Evolutionary conservation across 2,888 invertebrate species (phyloP), one percentile per base, ranked within the genome.

Genomic region (Pyralis farinalis): DNA sequence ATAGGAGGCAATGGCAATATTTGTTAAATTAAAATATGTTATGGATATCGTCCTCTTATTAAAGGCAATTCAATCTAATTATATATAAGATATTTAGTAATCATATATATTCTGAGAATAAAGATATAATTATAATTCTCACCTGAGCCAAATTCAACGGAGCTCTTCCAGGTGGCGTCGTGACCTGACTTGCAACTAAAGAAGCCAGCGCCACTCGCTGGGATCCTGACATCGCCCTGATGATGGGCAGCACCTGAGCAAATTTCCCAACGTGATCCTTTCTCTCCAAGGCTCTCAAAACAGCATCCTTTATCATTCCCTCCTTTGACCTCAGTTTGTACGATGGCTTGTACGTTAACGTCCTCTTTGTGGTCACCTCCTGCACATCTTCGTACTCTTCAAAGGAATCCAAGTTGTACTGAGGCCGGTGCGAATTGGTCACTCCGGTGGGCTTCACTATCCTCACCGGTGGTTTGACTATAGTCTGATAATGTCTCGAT

Each of bases 131-230:
- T n/a, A 16, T 2, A 16, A 16, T 30, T 22, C 25, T 47, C 66
- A 92, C 92, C 90, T 92, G 91, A n/a, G 87, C 77, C 39, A 92
- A 67, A 61, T 88, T 90, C 3, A 92, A 68, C 1, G 91, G 90
- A n/a, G 76, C 61, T 40, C 78, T 69, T 9, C 77, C 87, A n/a
- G 89, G 84, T 0, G 90, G 90, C 1, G 91, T 90, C 55, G 87
- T 90, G 35, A 92, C 88, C 66, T 93, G 92, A 1, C 89, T 91
- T 1, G 92, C 91, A 3, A 93, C 92, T 29, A 94, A 55, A 0
- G 92, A 91, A 0, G 92, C 92, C 41, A 93, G 67, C 1, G 92
- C 91, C 43, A 92, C 75, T 21, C 92, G 79, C 71, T 93, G 93
- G 20, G 90, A 88, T 0, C 91, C 90, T 0, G 92, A 91, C 81